Conservation (phyloP, 2,888 invertebrate species). For the Leptinotarsa juncta region DNA sequence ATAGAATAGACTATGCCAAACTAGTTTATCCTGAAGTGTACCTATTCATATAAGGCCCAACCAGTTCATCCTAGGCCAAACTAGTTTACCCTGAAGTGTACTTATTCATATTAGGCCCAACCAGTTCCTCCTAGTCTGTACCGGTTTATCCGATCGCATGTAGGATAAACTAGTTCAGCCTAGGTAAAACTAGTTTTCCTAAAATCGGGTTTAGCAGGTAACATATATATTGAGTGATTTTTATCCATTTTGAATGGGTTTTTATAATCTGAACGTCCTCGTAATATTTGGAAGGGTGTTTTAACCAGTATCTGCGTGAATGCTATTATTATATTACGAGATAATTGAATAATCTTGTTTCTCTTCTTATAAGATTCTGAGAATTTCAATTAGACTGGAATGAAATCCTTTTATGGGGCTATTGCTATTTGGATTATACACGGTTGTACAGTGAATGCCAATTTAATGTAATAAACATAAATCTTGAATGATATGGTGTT, state of each 20-base stretch:
- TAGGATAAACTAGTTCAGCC: too few relatives aligned
- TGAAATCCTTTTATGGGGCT: constrained; percentile 1
- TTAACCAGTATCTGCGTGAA: not conserved
- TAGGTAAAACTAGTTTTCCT: too few relatives aligned
- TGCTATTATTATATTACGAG: constrained; percentile 2
- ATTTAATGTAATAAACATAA: not conserved
- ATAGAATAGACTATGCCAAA: too few relatives aligned
- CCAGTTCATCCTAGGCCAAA: too few relatives aligned
- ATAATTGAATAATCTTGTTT: constrained; percentile 15
- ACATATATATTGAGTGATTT: constrained; percentile 22
- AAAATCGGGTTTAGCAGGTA: too few relatives aligned
- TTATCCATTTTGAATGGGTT: constrained; percentile 25
- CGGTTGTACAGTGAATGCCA: not conserved
- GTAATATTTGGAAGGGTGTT: constrained; percentile 9
- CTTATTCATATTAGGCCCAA: too few relatives aligned
- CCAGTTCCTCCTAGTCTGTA: too few relatives aligned
- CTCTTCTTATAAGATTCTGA: not conserved
- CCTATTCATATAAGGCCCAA: too few relatives aligned
- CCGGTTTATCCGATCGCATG: too few relatives aligned
- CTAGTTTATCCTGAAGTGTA: too few relatives aligned
- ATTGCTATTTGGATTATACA: not conserved
- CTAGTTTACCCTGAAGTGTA: too few relatives aligned
- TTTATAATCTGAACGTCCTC: constrained; percentile 22
- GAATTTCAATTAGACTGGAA: not conserved
- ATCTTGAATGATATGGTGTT: not conserved